Evolutionary conservation across 1,140 invertebrate species (phyloP).

Genomic region (Lordiphosa clarofinis): DNA sequence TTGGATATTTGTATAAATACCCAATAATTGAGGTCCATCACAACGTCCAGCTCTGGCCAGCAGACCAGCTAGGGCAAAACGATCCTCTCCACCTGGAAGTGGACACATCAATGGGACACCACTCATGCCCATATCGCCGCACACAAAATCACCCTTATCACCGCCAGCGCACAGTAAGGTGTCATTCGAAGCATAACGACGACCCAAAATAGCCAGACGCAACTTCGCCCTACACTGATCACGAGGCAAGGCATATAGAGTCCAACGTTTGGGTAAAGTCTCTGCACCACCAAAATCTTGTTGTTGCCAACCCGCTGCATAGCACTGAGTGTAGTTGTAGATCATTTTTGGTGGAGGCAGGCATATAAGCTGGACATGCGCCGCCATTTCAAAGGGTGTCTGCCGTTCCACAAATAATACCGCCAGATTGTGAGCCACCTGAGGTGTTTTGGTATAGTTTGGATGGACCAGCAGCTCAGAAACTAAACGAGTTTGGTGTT

Average conservation of each 20-base stretch:
- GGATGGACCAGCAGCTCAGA: slow-evolving; percentile 40
- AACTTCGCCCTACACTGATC: slow-evolving; percentile 53
- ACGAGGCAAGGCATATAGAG: slow-evolving; percentile 38
- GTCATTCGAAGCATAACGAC: slow-evolving; percentile 42
- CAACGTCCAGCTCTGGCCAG: slow-evolving; percentile 40
- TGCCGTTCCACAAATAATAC: slow-evolving; percentile 28
- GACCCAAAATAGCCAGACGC: slow-evolving; percentile 37
- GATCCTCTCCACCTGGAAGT: slow-evolving; percentile 28
- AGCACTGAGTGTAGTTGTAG: slow-evolving; percentile 57
- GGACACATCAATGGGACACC: slow-evolving; percentile 53
- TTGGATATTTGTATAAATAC: slow-evolving; percentile 47
- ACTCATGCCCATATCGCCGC: slow-evolving; percentile 30
- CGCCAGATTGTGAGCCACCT: slow-evolving; percentile 36
- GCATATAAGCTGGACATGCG: slow-evolving; percentile 46
- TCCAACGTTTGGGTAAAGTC: slow-evolving; percentile 40
- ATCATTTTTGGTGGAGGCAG: slow-evolving; percentile 32
- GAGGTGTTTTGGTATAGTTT: slow-evolving; percentile 42
- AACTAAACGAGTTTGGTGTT: slow-evolving; percentile 33
- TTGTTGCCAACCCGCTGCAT: slow-evolving; percentile 45
- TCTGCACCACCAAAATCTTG: slow-evolving; percentile 25
- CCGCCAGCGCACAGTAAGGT: slow-evolving; percentile 47
- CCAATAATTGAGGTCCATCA: slow-evolving; percentile 45
- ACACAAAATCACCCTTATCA: slow-evolving; percentile 49
- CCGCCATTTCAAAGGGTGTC: slow-evolving; percentile 20
- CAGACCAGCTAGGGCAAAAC: slow-evolving; percentile 41